Evolutionary conservation across 1,140 invertebrate genomes (phyloP).

Genomic region (Thaumatotibia leucotreta): DNA sequence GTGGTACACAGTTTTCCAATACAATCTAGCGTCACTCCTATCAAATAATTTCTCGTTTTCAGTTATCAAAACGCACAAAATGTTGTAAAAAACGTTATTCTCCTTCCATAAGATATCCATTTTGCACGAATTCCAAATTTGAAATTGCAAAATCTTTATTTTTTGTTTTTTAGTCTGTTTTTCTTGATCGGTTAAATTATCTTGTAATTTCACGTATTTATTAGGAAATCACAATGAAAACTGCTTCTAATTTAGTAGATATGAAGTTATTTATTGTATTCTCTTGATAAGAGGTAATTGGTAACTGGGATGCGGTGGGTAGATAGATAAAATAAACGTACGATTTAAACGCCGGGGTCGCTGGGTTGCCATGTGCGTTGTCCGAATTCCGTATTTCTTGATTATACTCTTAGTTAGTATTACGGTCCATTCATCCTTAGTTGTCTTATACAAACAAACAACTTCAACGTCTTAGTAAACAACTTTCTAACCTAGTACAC

Average conservation of each 20-base stretch:
- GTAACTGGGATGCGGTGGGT: not conserved
- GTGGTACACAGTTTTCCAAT: slow-evolving; percentile 57
- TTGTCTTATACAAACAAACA: too few species aligned
- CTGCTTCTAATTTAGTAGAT: not conserved
- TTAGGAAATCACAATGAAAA: not conserved
- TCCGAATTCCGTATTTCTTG: too few species aligned
- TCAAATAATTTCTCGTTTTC: slow-evolving; percentile 65
- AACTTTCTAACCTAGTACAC: too few species aligned
- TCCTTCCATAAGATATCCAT: slow-evolving; percentile 50
- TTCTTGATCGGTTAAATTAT: too few species aligned
- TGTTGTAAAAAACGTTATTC: slow-evolving; percentile 57
- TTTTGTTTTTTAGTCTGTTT: slow-evolving; percentile 13
- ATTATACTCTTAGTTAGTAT: too few species aligned
- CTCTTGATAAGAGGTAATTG: not conserved
- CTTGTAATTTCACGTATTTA: too few species aligned
- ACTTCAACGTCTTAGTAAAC: too few species aligned
- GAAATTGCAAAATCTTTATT: not conserved
- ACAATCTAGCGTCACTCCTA: slow-evolving; percentile 47
- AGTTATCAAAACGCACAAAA: slow-evolving; percentile 59
- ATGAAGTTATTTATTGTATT: not conserved
- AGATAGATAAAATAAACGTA: not conserved
- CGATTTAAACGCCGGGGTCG: not conserved
- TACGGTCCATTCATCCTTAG: too few species aligned
- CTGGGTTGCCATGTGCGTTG: not conserved
- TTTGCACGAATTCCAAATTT: not conserved